Evolutionary conservation across 2,113 vertebrate species (phyloP).

Genomic region (Dicerorhinus sumatrensis): DNA sequence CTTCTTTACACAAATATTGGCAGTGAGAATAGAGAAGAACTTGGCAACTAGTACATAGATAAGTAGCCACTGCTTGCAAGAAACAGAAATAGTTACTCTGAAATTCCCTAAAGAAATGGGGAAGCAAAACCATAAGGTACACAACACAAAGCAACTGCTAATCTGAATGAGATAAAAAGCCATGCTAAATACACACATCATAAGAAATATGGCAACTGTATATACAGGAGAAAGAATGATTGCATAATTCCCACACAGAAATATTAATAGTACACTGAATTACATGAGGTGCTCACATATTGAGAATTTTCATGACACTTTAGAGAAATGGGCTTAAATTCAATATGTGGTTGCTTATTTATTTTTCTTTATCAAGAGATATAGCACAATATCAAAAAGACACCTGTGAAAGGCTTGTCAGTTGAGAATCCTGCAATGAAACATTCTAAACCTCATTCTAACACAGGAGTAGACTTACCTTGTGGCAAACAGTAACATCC

Average conservation of each 20-base stretch:
- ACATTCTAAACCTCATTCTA: background rate
- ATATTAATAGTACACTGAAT: background rate
- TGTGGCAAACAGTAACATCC: slow-evolving; percentile 86
- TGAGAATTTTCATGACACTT: background rate
- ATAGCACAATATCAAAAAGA: background rate
- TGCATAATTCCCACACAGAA: background rate
- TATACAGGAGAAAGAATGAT: background rate
- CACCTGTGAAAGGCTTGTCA: background rate
- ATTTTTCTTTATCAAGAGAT: background rate
- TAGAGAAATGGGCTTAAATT: background rate
- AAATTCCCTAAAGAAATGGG: background rate
- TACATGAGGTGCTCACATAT: background rate
- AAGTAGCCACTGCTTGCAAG: background rate
- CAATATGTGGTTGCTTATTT: background rate
- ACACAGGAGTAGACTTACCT: slow-evolving; percentile 81
- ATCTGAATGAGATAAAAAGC: background rate
- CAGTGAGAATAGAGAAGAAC: background rate
- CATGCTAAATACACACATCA: background rate
- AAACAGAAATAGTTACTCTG: background rate
- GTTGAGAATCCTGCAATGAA: background rate
- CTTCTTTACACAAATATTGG: slow-evolving; percentile 4
- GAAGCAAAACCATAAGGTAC: background rate
- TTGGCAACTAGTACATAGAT: background rate
- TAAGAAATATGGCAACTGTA: background rate
- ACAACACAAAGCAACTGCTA: background rate